Evolutionary conservation across 2,113 vertebrate species (phyloP).

Genomic region (Drymodes brunneopygia): DNA sequence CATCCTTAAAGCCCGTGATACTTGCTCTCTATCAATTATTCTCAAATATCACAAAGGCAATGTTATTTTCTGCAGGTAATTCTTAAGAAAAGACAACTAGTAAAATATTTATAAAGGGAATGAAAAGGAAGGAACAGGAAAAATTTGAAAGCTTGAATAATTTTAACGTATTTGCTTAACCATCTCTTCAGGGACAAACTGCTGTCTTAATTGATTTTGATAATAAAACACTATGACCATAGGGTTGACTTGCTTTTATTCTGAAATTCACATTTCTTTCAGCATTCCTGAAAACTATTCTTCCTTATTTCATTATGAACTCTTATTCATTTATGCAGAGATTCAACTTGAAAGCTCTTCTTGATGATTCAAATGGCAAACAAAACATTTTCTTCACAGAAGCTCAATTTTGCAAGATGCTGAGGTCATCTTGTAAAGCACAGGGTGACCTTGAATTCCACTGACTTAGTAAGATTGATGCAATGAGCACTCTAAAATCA

Average conservation of each 20-base stretch:
- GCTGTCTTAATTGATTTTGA: neutral
- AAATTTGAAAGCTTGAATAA: neutral
- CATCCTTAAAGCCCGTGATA: neutral
- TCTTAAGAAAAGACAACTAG: neutral
- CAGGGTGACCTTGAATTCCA: neutral
- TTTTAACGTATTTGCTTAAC: neutral
- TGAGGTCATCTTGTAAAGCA: neutral
- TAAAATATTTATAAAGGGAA: neutral
- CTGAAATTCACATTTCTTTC: neutral
- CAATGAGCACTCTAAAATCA: neutral
- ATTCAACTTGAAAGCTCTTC: neutral
- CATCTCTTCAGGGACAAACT: neutral
- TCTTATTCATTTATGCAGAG: neutral
- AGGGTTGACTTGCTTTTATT: neutral
- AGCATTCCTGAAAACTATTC: neutral
- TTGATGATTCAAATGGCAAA: conserved; percentile 5
- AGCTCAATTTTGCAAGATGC: conserved; percentile 8
- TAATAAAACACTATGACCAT: neutral
- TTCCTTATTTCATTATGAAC: neutral
- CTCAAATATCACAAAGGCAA: neutral
- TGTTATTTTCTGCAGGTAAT: neutral
- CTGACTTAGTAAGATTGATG: neutral
- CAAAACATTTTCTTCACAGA: neutral
- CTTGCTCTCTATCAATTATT: neutral
- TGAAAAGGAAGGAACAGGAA: neutral